A percentile compares a stretch with the other conserved stretches of the same genome.
These are phyloP conservation scores for Actinernus sp. DNA, from an alignment of 92 coral and sea anemone genomes.

Conservation along the genomic window DNA sequence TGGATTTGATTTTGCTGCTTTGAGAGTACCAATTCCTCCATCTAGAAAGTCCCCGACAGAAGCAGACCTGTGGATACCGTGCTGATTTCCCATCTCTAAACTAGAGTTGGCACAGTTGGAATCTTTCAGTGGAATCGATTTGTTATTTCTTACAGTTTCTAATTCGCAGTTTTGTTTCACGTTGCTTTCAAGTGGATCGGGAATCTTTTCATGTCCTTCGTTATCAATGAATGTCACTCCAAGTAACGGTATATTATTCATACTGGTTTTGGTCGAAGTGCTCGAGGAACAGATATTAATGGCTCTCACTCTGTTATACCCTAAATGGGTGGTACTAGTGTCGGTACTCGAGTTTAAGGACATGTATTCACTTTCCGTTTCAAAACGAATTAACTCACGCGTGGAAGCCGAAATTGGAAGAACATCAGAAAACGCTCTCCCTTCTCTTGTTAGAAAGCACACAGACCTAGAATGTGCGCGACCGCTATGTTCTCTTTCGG, in stretches of 20 bases:
- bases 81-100: too few relatives aligned
- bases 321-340: constrained; percentile 23
- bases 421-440: constrained; percentile 16
- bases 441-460: background rate
- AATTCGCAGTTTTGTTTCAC: constrained; percentile 9
- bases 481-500: background rate
- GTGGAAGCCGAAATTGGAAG: constrained; percentile 14
- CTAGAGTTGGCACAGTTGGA: background rate
- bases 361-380: background rate
- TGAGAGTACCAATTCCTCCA: background rate
- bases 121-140: background rate
- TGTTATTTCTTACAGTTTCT: background rate
- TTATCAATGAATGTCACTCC: constrained; percentile 34
- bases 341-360: constrained; percentile 10
- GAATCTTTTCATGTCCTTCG: constrained; percentile 31
- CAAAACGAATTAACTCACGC: constrained; percentile 7
- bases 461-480: background rate
- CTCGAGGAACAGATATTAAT: constrained; percentile 9
- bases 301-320: constrained; percentile 4
- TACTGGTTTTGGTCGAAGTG: constrained; percentile 18
- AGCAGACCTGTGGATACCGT: background rate
- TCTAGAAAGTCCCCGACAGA: background rate
- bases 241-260: constrained; percentile 23
- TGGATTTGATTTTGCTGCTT: background rate
- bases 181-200: constrained; percentile 10